These are phyloP conservation scores for Donacobius atricapilla DNA, from an alignment of 2,113 vertebrate genomes.

Conservation along the genomic window DNA sequence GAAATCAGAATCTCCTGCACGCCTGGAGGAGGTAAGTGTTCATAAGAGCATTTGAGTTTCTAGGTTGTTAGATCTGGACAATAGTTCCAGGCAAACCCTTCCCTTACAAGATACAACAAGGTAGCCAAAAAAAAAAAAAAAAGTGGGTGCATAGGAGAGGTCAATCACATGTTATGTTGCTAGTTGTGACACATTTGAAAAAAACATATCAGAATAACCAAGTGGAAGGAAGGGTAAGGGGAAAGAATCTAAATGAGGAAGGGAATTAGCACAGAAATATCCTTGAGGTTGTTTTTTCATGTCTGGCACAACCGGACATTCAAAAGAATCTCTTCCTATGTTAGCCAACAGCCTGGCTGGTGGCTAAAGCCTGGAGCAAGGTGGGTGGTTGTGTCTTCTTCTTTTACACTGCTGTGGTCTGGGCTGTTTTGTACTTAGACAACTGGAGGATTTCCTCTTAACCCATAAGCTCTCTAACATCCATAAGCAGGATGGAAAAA, in stretches of 20 bases:
- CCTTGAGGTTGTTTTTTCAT: neutral
- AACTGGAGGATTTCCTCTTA: neutral
- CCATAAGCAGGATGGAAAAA: neutral
- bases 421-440: neutral
- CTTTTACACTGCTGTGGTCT: neutral
- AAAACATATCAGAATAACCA: neutral
- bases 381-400: too few relatives aligned
- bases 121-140: neutral
- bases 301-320: neutral
- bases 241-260: neutral
- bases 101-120: neutral
- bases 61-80: neutral
- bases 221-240: neutral
- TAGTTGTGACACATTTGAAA: neutral
- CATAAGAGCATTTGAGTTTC: neutral
- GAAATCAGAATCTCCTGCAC: neutral
- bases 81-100: neutral
- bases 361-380: neutral
- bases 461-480: neutral
- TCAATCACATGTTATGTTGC: rapidly evolving
- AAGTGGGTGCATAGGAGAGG: neutral
- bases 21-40: neutral
- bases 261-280: neutral
- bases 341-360: neutral
- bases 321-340: neutral